Evolutionary conservation across 2,797 vertebrate genomes (phyloP).

Genomic region (Staurois parvus): DNA sequence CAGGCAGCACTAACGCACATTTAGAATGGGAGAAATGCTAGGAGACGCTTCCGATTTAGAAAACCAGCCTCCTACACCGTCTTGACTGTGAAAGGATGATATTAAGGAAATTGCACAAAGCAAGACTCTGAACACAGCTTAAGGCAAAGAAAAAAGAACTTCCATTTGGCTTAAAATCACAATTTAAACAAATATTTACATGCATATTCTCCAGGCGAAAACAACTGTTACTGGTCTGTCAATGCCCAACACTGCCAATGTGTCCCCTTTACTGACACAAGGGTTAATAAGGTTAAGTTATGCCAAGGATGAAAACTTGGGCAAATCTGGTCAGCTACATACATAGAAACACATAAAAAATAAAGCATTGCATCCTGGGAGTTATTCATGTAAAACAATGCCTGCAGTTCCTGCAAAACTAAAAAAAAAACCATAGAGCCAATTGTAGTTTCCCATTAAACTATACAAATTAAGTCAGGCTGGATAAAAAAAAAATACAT

Average conservation of each 20-base stretch:
- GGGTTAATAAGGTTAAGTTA: slow-evolving; percentile 45
- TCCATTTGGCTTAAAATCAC: slow-evolving; percentile 48
- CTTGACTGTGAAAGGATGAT: slow-evolving; percentile 43
- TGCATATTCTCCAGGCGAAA: slow-evolving; percentile 61
- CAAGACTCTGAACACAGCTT: slow-evolving; percentile 43
- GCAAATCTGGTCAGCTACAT: background rate
- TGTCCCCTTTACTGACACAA: slow-evolving; percentile 12
- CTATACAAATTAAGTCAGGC: no score
- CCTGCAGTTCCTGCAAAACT: no score
- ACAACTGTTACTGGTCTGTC: slow-evolving; percentile 63
- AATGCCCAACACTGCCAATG: slow-evolving; percentile 30
- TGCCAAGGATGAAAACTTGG: background rate
- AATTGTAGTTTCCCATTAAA: no score
- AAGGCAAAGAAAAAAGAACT: slow-evolving; percentile 45
- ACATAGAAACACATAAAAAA: background rate
- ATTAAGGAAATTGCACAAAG: slow-evolving; percentile 23
- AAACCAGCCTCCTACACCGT: slow-evolving; percentile 37
- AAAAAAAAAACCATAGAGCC: no score
- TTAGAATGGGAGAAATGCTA: slow-evolving; percentile 48
- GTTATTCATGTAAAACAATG: background rate
- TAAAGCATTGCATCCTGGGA: background rate
- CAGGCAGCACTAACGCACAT: slow-evolving; percentile 17
- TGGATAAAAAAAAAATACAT: no score
- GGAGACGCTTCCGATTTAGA: slow-evolving; percentile 40
- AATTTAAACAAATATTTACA: slow-evolving; percentile 47